Evolutionary conservation across 2,113 vertebrate species (phyloP).

Genomic region (Daubentonia madagascariensis): DNA sequence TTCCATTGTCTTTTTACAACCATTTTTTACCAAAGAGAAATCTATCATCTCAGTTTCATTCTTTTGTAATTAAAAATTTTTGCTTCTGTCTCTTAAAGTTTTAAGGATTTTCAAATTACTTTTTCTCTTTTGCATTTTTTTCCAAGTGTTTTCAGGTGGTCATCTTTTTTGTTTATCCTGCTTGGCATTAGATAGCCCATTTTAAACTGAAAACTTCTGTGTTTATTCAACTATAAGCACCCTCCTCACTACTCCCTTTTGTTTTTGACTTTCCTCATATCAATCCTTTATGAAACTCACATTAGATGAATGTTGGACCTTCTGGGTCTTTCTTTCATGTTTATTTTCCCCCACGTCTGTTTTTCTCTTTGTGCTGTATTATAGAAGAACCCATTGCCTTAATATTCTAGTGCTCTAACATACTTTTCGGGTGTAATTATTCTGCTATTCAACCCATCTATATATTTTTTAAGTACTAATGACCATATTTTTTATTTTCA

Average conservation of each 20-base stretch:
- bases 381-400: neutral
- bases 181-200: neutral
- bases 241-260: neutral
- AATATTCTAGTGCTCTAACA: neutral
- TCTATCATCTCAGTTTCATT: neutral
- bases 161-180: neutral
- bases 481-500: conserved; percentile 16
- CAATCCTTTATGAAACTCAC: neutral
- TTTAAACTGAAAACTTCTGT: neutral
- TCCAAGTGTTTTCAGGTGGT: neutral
- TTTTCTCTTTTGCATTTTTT: neutral
- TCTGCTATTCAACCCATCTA: neutral
- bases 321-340: neutral
- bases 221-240: neutral
- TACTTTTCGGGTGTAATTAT: neutral
- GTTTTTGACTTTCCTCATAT: neutral
- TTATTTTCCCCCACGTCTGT: accelerated
- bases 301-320: neutral
- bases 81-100: neutral
- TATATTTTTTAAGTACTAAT: neutral
- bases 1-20: neutral
- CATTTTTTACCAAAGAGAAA: neutral
- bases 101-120: neutral
- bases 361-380: neutral
- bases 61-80: neutral